These are phyloP conservation scores for Dicyrtomina minuta DNA, from an alignment of 2,888 invertebrate species.

Conservation along the genomic window DNA sequence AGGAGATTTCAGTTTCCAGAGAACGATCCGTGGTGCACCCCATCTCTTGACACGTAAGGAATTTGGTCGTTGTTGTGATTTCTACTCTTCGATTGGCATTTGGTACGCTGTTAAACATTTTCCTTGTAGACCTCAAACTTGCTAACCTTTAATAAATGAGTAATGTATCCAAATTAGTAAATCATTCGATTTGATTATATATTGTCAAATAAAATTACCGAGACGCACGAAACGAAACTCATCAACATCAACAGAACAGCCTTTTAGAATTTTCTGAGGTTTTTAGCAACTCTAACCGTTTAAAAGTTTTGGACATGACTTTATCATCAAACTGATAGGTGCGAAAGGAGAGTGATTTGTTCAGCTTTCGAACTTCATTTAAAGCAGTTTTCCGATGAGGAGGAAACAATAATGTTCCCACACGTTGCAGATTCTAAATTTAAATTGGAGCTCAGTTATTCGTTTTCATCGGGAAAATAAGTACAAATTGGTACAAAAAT, in stretches of 20 bases:
- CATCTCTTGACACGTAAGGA: conserved; percentile 40
- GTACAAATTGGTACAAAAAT: background rate
- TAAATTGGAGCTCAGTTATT: too few species aligned
- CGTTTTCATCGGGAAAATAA: background rate
- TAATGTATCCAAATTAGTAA: background rate
- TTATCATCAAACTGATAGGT: conserved; percentile 49
- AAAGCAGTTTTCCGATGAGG: conserved; percentile 51
- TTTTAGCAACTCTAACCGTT: conserved; percentile 37
- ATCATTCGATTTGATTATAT: background rate
- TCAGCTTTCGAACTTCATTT: conserved; percentile 51
- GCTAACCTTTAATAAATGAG: conserved; percentile 35
- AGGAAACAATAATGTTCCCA: conserved; percentile 45
- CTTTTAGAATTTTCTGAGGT: background rate
- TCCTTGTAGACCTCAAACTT: conserved; percentile 42
- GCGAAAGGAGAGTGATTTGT: conserved; percentile 46
- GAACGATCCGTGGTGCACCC: conserved; percentile 33
- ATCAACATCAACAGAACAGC: too few species aligned
- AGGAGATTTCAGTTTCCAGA: conserved; percentile 28
- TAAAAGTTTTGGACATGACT: conserved; percentile 53
- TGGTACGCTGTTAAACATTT: conserved; percentile 6
- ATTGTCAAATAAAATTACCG: background rate
- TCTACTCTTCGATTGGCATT: background rate
- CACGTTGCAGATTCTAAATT: conserved; percentile 47
- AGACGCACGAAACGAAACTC: too few species aligned
- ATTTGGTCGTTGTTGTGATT: background rate